Evolutionary conservation across 2,797 vertebrate genomes (phyloP), one percentile per base, ranked within the genome.

Genomic region (Acanthurus lineatus): DNA sequence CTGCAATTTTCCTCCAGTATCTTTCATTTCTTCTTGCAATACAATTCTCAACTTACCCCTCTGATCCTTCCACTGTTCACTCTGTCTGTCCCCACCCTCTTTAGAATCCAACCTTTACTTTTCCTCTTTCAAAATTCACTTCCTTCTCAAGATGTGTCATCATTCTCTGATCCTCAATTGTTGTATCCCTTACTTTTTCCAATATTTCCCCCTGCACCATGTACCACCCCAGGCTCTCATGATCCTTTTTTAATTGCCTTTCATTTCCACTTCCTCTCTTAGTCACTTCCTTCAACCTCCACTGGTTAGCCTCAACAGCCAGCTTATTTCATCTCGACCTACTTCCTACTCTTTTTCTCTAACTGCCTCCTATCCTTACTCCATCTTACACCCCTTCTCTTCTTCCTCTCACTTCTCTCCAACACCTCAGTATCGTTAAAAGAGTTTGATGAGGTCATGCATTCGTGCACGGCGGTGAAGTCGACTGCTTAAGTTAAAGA

Each of bases 321-420:
- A 66, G 19, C 59, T 89, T 47, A 61, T 52, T 73, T 69, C 52
- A 60, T 76, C 35, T 58, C 19, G 38, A 77, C 76, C 70, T 79
- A 70, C 44, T 69, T 77, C 63, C 53, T 32, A 4, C 32, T 56
- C 40, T 51, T 15, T n/a, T 9, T 19, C n/a, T 17, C 9, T 19
- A 19, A 22, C 53, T 20, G 44, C 15, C 20, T 49, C 19, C 22
- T 32, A 35, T 52, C n/a, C 52, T 59, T 44, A 35, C 10, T 76
- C 11, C 0, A 35, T 66, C 22, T 35, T 48, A 47, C 5, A 35
- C 38, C 7, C 38, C 17, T 38, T 49, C 40, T 32, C 35, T 48
- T 73, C n/a, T 51, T 74, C n/a, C 25, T 49, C 11, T 32, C 16
- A 42, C 22, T 44, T 48, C 38, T 56, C 59, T 69, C 22, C 9